Evolutionary conservation across 2,113 vertebrate species (phyloP), one percentile per base, ranked within the genome.

Genomic region (Plestiodon gilberti): DNA sequence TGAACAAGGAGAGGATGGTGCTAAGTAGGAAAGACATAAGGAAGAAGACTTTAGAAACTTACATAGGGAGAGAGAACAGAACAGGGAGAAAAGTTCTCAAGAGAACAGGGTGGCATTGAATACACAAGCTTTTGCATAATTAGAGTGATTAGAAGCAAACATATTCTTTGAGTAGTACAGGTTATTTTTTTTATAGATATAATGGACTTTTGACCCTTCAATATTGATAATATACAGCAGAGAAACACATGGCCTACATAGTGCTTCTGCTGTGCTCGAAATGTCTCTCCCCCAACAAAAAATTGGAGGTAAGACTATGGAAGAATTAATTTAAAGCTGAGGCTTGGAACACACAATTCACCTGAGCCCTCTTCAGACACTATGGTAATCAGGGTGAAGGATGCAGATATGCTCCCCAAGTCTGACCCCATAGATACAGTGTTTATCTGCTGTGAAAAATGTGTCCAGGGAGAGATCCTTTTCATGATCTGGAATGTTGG

Each of bases 1-100:
- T 93, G 97, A 98, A 96, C 96, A 97, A 91, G 96, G 95, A 94
- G 97, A 98, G 89, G 97, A 97, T 90, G 96, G 96, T 88, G 96
- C 97, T 97, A 95, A 87, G 90, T 94, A 95, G 84, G 91, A 96
- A 95, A 96, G 89, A 95, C 84, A 96, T 85, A 96, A 93, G 94
- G 91, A 94, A 92, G 92, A 95, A 48, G 86, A 92, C 88, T 90
- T 94, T 93, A 95, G 91, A 94, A 35, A 81, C 15, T 61, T 75
- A 70, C 88, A 93, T 88, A 93, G 89, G 93, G 88, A 93, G 82
- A 92, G 73, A 89, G 89, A 93, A 93, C 93, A 94, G 94, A 82
- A 94, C 88, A 90, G 83, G 90, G 92, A 94, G 94, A 91, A 90
- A 96, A 91, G 83, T 80, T 89, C 91, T 88, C 89, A 84, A 95